Evolutionary conservation across 2,888 invertebrate species (phyloP).

Genomic region (Orthosia gracilis): DNA sequence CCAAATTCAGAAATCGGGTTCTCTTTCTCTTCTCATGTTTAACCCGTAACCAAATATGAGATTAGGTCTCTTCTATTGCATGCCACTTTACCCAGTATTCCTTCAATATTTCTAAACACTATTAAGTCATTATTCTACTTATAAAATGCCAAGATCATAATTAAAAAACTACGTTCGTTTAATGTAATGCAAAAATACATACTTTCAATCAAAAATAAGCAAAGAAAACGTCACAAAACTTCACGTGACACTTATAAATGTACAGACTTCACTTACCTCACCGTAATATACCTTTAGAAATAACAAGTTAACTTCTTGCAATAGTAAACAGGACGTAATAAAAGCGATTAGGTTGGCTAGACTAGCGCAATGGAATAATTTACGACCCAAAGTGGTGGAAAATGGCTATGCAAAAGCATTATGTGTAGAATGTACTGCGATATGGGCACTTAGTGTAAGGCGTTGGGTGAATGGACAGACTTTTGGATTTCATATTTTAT

Average conservation of each 20-base stretch:
- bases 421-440: constrained; percentile 35
- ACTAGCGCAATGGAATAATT: constrained; percentile 55
- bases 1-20: too few species aligned
- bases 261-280: constrained; percentile 6
- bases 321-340: constrained; percentile 49
- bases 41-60: background rate
- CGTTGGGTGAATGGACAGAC: background rate
- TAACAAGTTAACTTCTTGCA: constrained; percentile 35
- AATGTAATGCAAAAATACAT: constrained; percentile 12
- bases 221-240: background rate
- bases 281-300: constrained; percentile 25
- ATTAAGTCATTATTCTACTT: too few species aligned
- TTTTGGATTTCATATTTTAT: constrained; percentile 13
- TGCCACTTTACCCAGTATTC: too few species aligned
- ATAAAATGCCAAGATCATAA: background rate
- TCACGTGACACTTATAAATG: constrained; percentile 35
- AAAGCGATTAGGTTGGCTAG: constrained; percentile 50
- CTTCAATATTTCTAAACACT: background rate
- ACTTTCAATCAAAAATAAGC: constrained; percentile 1
- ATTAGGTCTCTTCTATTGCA: too few species aligned
- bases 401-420: constrained; percentile 37
- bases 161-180: background rate
- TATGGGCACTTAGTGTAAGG: constrained; percentile 30
- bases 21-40: background rate
- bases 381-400: constrained; percentile 32